Evolutionary conservation across 1,140 invertebrate genomes (phyloP).

Genomic region (Chymomyza costata): DNA sequence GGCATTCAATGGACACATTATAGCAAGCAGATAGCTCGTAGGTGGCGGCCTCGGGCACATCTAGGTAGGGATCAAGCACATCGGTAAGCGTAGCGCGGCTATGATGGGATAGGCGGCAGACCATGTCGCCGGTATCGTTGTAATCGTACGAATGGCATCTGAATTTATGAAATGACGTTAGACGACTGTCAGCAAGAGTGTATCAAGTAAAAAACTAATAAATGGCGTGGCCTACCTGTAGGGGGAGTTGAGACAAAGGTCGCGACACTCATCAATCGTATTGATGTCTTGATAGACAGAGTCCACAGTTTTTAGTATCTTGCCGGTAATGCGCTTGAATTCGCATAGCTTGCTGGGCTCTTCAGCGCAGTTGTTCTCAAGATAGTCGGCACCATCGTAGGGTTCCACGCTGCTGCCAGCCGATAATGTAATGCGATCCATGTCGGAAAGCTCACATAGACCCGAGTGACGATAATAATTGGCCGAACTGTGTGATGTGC

Average conservation of each 20-base stretch:
- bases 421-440: constrained; percentile 91
- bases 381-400: constrained; percentile 85
- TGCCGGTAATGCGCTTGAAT: constrained; percentile 90
- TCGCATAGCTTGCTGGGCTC: constrained; percentile 94
- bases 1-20: constrained; percentile 94
- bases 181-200: not conserved
- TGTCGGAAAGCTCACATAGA: constrained; percentile 90
- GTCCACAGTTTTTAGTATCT: constrained; percentile 94
- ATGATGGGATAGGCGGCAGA: constrained; percentile 93
- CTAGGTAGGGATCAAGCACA: constrained; percentile 92
- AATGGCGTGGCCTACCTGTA: constrained; percentile 80
- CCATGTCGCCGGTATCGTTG: constrained; percentile 92
- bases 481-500: constrained; percentile 90
- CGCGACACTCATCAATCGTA: constrained; percentile 89
- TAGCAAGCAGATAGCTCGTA: constrained; percentile 96
- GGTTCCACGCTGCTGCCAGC: constrained; percentile 84
- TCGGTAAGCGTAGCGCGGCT: constrained; percentile 90
- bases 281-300: constrained; percentile 93
- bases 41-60: constrained; percentile 90
- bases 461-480: constrained; percentile 91
- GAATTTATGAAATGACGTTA: constrained; percentile 19
- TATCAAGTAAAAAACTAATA: not conserved
- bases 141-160: constrained; percentile 95
- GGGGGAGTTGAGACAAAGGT: constrained; percentile 91
- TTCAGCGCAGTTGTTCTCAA: constrained; percentile 93